Conservation (phyloP, 64 coral and sea anemone genomes). For the Trachythela sp. region DNA sequence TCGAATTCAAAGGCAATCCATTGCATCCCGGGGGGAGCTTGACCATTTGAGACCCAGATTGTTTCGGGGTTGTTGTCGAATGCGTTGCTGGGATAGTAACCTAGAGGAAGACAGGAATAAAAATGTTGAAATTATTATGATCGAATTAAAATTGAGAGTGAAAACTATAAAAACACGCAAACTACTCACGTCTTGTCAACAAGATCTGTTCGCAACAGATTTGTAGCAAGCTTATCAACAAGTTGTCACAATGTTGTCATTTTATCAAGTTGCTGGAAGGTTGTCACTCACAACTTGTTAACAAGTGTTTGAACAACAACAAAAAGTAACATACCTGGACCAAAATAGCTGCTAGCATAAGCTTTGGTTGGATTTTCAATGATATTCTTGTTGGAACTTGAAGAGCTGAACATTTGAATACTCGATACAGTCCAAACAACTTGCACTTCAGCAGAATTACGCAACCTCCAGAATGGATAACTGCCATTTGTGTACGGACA, state of each 20-base stretch:
- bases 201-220: no score
- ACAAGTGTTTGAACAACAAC: neutral
- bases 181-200: no score
- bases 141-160: neutral
- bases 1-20: conserved; percentile 91
- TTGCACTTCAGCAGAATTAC: conserved; percentile 80
- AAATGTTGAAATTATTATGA: neutral
- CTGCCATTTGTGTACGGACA: conserved; percentile 86
- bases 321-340: conserved; percentile 79
- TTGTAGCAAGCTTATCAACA: no score
- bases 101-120: conserved; percentile 28
- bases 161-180: no score
- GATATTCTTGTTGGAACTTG: conserved; percentile 68
- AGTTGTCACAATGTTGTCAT: no score
- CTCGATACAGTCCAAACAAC: conserved; percentile 78
- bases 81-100: conserved; percentile 90
- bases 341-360: conserved; percentile 95
- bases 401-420: conserved; percentile 76
- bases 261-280: no score
- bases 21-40: conserved; percentile 83
- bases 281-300: neutral
- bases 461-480: conserved; percentile 89
- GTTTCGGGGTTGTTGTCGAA: conserved; percentile 96
- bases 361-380: conserved; percentile 61
- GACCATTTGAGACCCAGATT: conserved; percentile 88